A percentile compares a stretch with the other conserved stretches of the same genome.
Evolutionary conservation across 2,888 invertebrate species (phyloP).

Genomic region (Pomacea canaliculata): DNA sequence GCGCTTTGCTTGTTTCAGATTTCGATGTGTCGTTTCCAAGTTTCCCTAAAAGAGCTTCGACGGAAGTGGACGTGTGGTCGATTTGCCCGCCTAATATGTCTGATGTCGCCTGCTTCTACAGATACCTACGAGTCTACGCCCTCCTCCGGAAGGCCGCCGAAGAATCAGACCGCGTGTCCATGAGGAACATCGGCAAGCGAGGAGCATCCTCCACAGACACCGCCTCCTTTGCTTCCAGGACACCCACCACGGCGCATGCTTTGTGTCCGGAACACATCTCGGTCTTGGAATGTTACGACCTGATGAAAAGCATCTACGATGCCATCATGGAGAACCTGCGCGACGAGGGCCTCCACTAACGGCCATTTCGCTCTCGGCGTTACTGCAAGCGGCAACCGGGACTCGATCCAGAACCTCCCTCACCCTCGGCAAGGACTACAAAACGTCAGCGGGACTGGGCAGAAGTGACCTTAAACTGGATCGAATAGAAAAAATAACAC

Average conservation of each 20-base stretch:
- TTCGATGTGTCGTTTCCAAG: not conserved
- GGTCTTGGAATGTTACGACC: constrained; percentile 1
- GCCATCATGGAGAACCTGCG: constrained; percentile 3
- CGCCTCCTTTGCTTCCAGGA: not conserved
- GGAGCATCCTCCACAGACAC: not conserved
- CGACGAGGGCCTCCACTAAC: not conserved
- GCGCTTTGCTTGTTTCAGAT: too few species aligned
- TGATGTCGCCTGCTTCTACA: constrained; percentile 36
- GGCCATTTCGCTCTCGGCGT: too few species aligned
- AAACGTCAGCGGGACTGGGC: too few species aligned
- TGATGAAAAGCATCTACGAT: not conserved
- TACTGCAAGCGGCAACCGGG: too few species aligned
- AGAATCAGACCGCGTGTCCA: constrained; percentile 31
- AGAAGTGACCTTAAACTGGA: too few species aligned
- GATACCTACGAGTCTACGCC: constrained; percentile 42
- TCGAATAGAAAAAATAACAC: too few species aligned
- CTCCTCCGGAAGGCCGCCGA: constrained; percentile 38
- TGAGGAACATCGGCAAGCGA: constrained; percentile 38
- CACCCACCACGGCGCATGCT: constrained; percentile 1
- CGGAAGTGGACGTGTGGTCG: constrained; percentile 33
- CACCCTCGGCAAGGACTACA: too few species aligned
- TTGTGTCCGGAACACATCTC: constrained; percentile 5
- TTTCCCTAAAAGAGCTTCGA: constrained; percentile 20
- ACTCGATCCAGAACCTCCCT: too few species aligned
- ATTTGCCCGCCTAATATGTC: constrained; percentile 33